phyloP scores from a whole-genome alignment of 2,888 invertebrate species.

The Anarsia innoxiella region DNA sequence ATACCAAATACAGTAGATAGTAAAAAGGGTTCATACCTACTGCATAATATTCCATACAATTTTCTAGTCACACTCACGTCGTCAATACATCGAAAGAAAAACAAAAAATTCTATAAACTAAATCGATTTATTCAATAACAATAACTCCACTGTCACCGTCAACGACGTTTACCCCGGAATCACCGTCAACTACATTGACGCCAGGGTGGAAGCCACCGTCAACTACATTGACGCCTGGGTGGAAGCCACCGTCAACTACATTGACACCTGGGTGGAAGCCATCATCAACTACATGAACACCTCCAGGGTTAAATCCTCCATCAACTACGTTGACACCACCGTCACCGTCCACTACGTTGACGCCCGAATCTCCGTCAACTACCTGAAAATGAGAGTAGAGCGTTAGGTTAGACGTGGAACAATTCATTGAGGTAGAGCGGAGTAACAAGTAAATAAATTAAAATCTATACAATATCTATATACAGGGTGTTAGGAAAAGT shows the following conservation, averaged over 20 bases:
- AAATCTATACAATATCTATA: no score
- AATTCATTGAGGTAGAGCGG: no score
- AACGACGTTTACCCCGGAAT: constrained; percentile 13
- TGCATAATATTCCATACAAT: no score
- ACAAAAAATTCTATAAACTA: no score
- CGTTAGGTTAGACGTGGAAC: no score
- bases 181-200: constrained; percentile 15
- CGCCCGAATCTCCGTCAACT: constrained; percentile 1
- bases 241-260: constrained; percentile 8
- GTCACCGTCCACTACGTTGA: not conserved
- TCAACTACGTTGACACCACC: not conserved
- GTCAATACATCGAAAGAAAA: no score
- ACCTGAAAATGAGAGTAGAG: not conserved
- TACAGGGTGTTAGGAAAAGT: no score
- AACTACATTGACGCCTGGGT: constrained; percentile 10
- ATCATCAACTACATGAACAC: constrained; percentile 12
- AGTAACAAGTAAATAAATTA: no score
- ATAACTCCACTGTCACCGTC: constrained; percentile 1
- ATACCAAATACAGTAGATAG: no score
- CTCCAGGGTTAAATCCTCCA: no score
- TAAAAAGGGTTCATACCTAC: no score
- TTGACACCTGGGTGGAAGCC: constrained; percentile 10
- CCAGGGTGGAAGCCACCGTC: constrained; percentile 14
- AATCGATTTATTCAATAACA: constrained; percentile 1
- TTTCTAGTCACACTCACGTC: no score